A percentile compares a stretch with the other conserved stretches of the same genome.
Evolutionary conservation across 2,797 vertebrate genomes (phyloP).

Genomic region (Peromyscus attwateri): DNA sequence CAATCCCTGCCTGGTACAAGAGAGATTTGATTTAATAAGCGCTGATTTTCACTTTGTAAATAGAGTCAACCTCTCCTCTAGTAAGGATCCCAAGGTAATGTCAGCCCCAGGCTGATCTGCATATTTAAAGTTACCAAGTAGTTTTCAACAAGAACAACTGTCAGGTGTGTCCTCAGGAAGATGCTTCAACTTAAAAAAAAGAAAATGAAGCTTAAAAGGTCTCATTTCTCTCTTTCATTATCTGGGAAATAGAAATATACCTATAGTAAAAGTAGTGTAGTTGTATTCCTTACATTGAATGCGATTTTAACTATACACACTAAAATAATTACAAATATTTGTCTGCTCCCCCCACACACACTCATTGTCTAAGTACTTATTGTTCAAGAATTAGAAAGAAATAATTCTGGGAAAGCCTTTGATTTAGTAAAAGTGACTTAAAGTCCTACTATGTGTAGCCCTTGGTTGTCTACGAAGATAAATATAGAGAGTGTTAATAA

Average conservation of each 20-base stretch:
- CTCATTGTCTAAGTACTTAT: background rate
- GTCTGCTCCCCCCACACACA: background rate
- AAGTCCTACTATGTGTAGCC: background rate
- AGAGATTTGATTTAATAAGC: conserved; percentile 82
- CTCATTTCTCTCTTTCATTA: conserved; percentile 24
- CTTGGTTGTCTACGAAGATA: background rate
- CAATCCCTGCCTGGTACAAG: conserved; percentile 70
- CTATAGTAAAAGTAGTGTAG: background rate
- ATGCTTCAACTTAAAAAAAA: conserved; percentile 21
- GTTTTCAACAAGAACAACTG: conserved; percentile 66
- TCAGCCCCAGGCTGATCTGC: conserved; percentile 79
- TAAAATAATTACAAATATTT: background rate
- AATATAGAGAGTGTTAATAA: background rate
- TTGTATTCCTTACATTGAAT: background rate
- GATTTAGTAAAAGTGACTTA: background rate
- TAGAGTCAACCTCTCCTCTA: conserved; percentile 78
- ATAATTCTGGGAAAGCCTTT: background rate
- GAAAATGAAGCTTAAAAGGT: conserved; percentile 61
- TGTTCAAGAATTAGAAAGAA: conserved; percentile 33
- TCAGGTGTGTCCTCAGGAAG: conserved; percentile 69
- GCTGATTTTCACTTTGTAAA: conserved; percentile 81
- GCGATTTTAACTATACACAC: background rate
- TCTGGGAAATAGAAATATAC: background rate
- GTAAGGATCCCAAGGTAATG: conserved; percentile 69
- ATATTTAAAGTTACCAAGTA: conserved; percentile 80